phyloP scores from a whole-genome alignment of 2,113 vertebrate genomes.

The Marcusenius ussheri region DNA sequence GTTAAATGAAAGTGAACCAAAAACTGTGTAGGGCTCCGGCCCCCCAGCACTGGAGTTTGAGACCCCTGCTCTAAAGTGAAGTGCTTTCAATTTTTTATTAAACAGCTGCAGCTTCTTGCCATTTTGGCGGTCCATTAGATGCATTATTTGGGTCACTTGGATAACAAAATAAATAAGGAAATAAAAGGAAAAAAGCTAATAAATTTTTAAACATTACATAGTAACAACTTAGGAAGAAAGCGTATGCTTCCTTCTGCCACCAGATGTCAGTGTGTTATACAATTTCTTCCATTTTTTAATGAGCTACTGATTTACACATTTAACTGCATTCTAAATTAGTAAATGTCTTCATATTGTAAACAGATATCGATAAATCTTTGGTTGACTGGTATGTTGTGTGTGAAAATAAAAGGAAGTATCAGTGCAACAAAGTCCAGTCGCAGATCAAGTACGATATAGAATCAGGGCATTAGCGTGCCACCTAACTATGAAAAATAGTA shows the following conservation, averaged over 20 bases:
- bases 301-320: neutral
- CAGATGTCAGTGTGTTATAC: neutral
- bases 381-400: neutral
- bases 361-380: neutral
- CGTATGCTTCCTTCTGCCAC: neutral
- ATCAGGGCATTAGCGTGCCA: neutral
- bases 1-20: no score
- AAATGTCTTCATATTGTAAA: neutral
- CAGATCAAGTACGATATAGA: neutral
- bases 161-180: neutral
- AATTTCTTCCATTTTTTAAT: neutral
- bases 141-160: neutral
- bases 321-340: neutral
- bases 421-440: neutral
- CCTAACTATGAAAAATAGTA: neutral
- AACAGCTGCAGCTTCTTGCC: neutral
- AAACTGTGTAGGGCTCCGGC: no score
- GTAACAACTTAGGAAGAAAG: neutral
- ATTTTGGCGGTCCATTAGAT: neutral
- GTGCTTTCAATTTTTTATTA: neutral
- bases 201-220: neutral
- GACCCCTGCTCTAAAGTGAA: neutral
- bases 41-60: no score
- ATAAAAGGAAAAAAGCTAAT: neutral
- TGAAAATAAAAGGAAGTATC: neutral